Percentiles rank a stretch among this genome's conserved stretches.
These are phyloP conservation scores for Orchestia grillus DNA, from an alignment of 1,140 invertebrate genomes.

Conservation along the genomic window DNA sequence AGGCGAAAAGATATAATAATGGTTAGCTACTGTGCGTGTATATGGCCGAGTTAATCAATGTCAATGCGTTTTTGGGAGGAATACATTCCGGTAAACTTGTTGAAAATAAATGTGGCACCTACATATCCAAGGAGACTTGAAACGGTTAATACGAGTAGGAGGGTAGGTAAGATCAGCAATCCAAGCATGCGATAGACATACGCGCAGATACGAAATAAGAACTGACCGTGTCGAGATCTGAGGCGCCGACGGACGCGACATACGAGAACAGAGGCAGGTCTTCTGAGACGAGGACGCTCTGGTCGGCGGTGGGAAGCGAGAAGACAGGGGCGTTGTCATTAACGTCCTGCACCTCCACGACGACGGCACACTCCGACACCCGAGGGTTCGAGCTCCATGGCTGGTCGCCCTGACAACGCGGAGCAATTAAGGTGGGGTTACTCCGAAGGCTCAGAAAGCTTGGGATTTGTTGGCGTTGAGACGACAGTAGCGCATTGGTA, in stretches of 20 bases:
- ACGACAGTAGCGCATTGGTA: no score
- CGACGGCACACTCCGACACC: background rate
- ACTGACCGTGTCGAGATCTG: constrained; percentile 32
- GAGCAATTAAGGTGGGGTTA: background rate
- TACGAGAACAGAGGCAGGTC: background rate
- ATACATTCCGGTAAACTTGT: no score
- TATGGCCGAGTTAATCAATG: no score
- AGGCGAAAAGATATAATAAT: no score
- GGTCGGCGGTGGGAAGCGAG: background rate
- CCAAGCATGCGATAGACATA: no score
- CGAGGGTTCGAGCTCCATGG: background rate
- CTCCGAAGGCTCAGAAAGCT: background rate
- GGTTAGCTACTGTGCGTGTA: no score
- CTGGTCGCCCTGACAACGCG: background rate
- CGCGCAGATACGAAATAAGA: background rate
- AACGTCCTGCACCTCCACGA: background rate
- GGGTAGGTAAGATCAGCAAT: no score
- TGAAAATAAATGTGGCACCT: no score
- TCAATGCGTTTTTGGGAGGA: no score
- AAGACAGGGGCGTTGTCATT: constrained; percentile 29
- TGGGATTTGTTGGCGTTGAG: background rate
- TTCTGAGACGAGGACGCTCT: background rate
- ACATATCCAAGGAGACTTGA: no score
- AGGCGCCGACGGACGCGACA: constrained; percentile 17
- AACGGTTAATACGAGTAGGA: no score